These are phyloP conservation scores for Seriola quinqueradiata DNA, from an alignment of 2,113 vertebrate genomes.

Conservation along the genomic window DNA sequence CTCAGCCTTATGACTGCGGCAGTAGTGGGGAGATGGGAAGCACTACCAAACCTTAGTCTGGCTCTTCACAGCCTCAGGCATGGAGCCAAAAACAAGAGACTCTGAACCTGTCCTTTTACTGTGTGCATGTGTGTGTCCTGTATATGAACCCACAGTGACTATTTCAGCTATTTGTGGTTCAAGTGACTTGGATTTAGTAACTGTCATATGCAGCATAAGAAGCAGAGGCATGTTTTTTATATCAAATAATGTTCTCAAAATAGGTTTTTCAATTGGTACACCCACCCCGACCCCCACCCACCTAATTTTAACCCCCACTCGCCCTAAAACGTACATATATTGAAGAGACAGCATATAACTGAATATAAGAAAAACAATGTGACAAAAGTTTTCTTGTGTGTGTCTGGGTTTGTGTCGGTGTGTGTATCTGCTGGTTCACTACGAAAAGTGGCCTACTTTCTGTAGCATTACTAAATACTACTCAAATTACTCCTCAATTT, in stretches of 20 bases:
- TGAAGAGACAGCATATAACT: not conserved
- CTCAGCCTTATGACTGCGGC: constrained; percentile 12
- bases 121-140: not conserved
- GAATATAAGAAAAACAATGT: not conserved
- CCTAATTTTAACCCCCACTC: too few species aligned
- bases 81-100: not conserved
- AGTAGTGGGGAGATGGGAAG: not conserved
- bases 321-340: not conserved
- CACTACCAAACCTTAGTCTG: not conserved
- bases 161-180: not conserved
- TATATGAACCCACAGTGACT: not conserved
- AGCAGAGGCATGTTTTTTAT: not conserved
- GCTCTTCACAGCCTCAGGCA: not conserved
- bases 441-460: not conserved
- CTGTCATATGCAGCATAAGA: not conserved
- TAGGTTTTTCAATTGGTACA: too few species aligned
- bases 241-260: too few species aligned
- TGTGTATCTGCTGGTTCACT: not conserved
- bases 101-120: not conserved
- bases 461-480: not conserved
- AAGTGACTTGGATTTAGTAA: constrained; percentile 1
- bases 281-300: too few species aligned
- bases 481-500: not conserved
- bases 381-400: not conserved
- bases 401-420: not conserved